Percentiles rank a stretch among this genome's conserved stretches.
Evolutionary conservation across 1,140 invertebrate genomes (phyloP).

Genomic region (Andricus grossulariae): DNA sequence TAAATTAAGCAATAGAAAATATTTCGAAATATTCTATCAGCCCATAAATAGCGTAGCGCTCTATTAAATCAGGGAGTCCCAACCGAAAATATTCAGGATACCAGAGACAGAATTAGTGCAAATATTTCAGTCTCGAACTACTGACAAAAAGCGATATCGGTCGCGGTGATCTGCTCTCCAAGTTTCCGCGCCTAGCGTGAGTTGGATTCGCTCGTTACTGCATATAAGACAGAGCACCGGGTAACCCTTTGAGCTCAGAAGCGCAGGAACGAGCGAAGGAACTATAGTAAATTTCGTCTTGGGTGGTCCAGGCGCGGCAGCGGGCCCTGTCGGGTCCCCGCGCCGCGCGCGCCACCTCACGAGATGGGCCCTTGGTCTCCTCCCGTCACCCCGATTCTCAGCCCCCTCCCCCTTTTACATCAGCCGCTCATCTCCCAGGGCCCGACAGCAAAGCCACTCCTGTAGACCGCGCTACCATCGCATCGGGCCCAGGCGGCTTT

Average conservation of each 20-base stretch:
- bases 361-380: slow-evolving; percentile 50
- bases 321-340: slow-evolving; percentile 69
- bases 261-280: slow-evolving; percentile 48
- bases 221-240: slow-evolving; percentile 18
- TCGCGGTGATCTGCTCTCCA: slow-evolving; percentile 5
- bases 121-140: slow-evolving; percentile 26
- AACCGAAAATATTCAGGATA: slow-evolving; percentile 16
- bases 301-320: slow-evolving; percentile 73
- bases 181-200: slow-evolving; percentile 12
- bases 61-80: slow-evolving; percentile 13
- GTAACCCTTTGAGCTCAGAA: slow-evolving; percentile 41
- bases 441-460: slow-evolving; percentile 56
- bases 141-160: slow-evolving; percentile 31
- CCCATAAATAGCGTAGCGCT: not conserved
- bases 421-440: slow-evolving; percentile 27
- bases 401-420: not conserved
- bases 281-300: slow-evolving; percentile 75
- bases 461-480: slow-evolving; percentile 57
- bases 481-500: slow-evolving; percentile 44
- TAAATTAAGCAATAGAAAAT: not conserved
- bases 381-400: slow-evolving; percentile 23
- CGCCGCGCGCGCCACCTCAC: slow-evolving; percentile 70
- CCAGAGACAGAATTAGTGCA: slow-evolving; percentile 29
- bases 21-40: not conserved
- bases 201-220: slow-evolving; percentile 30